phyloP scores from a whole-genome alignment of 2,113 vertebrate species.

The Arenaria interpres region DNA sequence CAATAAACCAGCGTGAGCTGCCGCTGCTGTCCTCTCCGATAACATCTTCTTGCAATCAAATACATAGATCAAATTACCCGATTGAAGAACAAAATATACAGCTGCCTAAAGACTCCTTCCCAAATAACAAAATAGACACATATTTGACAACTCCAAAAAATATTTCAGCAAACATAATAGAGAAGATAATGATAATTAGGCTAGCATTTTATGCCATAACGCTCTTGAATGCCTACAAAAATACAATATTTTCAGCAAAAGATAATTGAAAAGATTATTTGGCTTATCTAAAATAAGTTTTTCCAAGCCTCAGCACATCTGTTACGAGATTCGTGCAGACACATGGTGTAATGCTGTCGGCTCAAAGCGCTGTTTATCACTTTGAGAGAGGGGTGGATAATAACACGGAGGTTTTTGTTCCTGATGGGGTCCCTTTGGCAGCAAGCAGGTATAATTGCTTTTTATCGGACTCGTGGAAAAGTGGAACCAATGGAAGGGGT shows the following conservation, averaged over 20 bases:
- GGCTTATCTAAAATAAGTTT: slow-evolving; percentile 70
- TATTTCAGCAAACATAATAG: slow-evolving; percentile 56
- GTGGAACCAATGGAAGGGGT: fast-evolving
- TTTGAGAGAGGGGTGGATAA: neutral
- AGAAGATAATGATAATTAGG: slow-evolving; percentile 65
- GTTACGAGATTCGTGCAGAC: neutral
- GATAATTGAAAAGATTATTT: slow-evolving; percentile 73
- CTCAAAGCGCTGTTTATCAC: neutral
- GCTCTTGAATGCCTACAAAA: slow-evolving; percentile 37
- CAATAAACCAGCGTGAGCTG: neutral
- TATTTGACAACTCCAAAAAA: slow-evolving; percentile 60
- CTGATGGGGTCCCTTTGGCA: neutral
- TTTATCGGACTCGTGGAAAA: fast-evolving
- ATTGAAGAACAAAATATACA: neutral
- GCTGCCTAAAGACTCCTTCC: slow-evolving; percentile 22
- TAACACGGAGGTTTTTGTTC: neutral
- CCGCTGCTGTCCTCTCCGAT: neutral
- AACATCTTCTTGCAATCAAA: neutral
- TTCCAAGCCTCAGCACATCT: slow-evolving; percentile 54
- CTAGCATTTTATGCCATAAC: slow-evolving; percentile 25
- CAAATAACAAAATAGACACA: slow-evolving; percentile 30
- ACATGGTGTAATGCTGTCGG: neutral
- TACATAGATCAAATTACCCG: neutral
- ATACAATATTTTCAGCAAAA: slow-evolving; percentile 64
- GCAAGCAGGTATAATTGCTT: neutral